These are phyloP conservation scores for Brachyhypopomus gauderio DNA, from an alignment of 2,113 vertebrate species.

Conservation along the genomic window DNA sequence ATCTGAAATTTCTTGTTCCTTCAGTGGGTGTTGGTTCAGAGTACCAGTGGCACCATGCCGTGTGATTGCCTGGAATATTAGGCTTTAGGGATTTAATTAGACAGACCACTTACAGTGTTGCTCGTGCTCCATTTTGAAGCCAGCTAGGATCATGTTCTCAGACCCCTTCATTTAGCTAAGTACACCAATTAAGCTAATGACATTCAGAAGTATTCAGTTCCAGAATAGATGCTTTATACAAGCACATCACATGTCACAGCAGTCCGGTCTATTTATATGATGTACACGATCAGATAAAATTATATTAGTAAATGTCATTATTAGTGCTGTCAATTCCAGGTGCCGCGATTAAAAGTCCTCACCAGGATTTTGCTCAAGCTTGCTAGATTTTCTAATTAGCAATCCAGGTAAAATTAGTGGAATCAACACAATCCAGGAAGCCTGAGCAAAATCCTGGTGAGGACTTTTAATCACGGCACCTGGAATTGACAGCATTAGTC, in stretches of 20 bases:
- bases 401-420: too few species aligned
- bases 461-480: too few species aligned
- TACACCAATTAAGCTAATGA: slow-evolving; percentile 47
- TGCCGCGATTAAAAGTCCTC: too few species aligned
- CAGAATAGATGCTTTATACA: slow-evolving; percentile 31
- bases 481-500: too few species aligned
- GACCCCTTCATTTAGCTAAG: slow-evolving; percentile 45
- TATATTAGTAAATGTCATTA: neutral
- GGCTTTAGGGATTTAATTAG: neutral
- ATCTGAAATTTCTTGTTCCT: neutral
- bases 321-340: too few species aligned
- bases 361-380: too few species aligned
- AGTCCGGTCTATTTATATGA: neutral
- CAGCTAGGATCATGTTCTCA: neutral
- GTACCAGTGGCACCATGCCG: neutral
- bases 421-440: too few species aligned
- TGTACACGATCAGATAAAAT: neutral
- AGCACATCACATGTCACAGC: neutral
- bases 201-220: slow-evolving; percentile 37
- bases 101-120: neutral
- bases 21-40: neutral
- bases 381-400: too few species aligned
- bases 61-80: neutral
- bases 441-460: too few species aligned
- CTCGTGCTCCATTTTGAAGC: neutral